These are phyloP conservation scores for Dicrurus megarhynchus DNA, from an alignment of 2,113 vertebrate genomes.

Conservation along the genomic window DNA sequence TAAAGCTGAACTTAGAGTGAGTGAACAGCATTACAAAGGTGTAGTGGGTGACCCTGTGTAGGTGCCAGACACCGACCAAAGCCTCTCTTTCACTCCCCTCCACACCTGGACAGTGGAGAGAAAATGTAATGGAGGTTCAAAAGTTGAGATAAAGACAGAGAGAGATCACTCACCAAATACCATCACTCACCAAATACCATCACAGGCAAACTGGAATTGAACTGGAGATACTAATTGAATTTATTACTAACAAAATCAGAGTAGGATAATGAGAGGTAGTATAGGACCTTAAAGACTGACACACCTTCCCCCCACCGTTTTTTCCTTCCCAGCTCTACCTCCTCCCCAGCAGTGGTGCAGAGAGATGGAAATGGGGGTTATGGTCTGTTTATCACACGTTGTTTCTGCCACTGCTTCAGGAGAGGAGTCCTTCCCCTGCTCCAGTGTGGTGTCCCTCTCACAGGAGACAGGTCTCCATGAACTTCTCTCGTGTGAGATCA, in stretches of 20 bases:
- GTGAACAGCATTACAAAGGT: background rate
- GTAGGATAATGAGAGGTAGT: background rate
- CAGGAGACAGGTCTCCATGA: background rate
- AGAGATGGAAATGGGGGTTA: background rate
- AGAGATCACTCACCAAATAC: background rate
- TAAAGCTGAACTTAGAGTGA: background rate
- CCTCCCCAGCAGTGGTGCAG: background rate
- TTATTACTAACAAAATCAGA: background rate
- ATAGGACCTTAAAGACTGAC: background rate
- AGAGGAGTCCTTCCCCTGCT: background rate
- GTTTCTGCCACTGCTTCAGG: background rate
- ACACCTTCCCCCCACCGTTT: background rate
- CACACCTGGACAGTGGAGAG: background rate
- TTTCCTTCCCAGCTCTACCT: background rate
- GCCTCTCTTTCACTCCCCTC: background rate
- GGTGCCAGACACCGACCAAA: background rate
- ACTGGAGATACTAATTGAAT: background rate
- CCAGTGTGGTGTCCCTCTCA: background rate
- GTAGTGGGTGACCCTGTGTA: background rate
- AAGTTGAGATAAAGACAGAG: background rate
- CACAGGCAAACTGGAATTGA: background rate
- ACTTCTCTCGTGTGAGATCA: background rate
- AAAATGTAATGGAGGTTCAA: background rate
- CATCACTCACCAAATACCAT: background rate
- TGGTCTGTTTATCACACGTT: background rate